Percentiles rank a stretch among this genome's conserved stretches.
phyloP scores from a whole-genome alignment of 2,888 invertebrate species.

The Tinea trinotella region DNA sequence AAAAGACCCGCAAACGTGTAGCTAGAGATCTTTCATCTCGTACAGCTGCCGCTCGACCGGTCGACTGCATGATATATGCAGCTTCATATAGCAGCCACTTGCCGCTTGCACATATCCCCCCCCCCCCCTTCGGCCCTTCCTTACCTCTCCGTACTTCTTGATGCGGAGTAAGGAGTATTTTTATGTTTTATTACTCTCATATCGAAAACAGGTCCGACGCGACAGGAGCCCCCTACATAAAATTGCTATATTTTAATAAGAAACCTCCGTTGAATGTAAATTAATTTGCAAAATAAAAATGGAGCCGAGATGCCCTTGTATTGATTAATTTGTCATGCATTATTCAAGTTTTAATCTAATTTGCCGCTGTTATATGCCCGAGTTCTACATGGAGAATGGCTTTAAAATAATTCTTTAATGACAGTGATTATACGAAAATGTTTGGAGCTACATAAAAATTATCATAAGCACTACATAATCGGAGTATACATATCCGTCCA shows the following conservation, averaged over 20 bases:
- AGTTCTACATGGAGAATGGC: not conserved
- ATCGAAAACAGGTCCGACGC: slow-evolving; percentile 36
- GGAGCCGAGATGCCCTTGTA: slow-evolving; percentile 30
- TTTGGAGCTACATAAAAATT: slow-evolving; percentile 22
- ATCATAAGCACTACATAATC: slow-evolving; percentile 17
- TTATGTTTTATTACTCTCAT: slow-evolving; percentile 37
- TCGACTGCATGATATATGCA: slow-evolving; percentile 37
- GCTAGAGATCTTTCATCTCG: slow-evolving; percentile 48
- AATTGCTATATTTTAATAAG: slow-evolving; percentile 61
- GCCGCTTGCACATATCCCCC: slow-evolving; percentile 20
- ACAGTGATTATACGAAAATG: slow-evolving; percentile 33
- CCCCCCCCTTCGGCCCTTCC: slow-evolving; percentile 31
- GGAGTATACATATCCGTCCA: not conserved
- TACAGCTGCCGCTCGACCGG: slow-evolving; percentile 21
- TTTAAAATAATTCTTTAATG: slow-evolving; percentile 26
- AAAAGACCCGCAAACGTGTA: slow-evolving; percentile 14
- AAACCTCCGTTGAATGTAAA: slow-evolving; percentile 49
- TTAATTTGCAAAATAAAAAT: slow-evolving; percentile 47
- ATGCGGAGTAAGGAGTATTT: slow-evolving; percentile 9
- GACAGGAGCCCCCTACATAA: slow-evolving; percentile 38
- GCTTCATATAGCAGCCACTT: slow-evolving; percentile 25
- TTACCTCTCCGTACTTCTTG: slow-evolving; percentile 22
- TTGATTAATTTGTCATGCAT: slow-evolving; percentile 47
- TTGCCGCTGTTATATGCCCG: slow-evolving; percentile 25
- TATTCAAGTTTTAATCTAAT: slow-evolving; percentile 42